Evolutionary conservation across 2,797 vertebrate species (phyloP), one percentile per base, ranked within the genome.

Genomic region (Esox masquinongy): DNA sequence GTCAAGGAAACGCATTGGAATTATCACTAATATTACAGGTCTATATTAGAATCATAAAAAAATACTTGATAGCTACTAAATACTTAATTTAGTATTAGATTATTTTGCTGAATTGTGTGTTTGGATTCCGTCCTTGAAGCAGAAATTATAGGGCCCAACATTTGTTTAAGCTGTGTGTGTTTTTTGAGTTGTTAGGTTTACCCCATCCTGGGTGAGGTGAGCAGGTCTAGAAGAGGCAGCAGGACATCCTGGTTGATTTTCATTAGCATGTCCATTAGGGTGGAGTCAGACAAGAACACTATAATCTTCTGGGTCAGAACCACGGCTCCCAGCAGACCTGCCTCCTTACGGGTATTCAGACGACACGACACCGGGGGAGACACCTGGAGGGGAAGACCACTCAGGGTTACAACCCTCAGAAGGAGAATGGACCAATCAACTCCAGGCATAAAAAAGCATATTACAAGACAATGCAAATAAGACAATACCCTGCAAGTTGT

Each of bases 231-330:
- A 73, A 98, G 94, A 0, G 98, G 98, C 56, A 98, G 91, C 68
- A 99, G 91, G 79, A 99, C 95, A 81, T 99, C 98, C 78, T 97
- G 97, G 88, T 95, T 99, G 87, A 99, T 96, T 79, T 97, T 98
- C 92, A 97, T 97, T 5, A 99, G 94, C 90, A 99, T 98, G 88
- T 99, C 98, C 98, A 99, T 99, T 59, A 99, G 93, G 0, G 98
- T 98, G 77, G 96, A 95, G 84, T 99, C 98, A 0, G 97, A 99
- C 70, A 99, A 95, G 86, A 96, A 97, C 67, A 99, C 95, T 1
- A 98, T 95, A 4, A 99, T 97, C 93, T 97, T 97, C 93, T 97
- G 97, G 15, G 96, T 95, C 68, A 99, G 94, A 0, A 95, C 96
- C 76, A 98, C 96, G 0, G 97, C 97, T 0, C 95, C 97, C 74